A percentile compares a stretch with the other conserved stretches of the same genome.
Evolutionary conservation across 1,140 invertebrate species (phyloP).

Genomic region (Bombyx mori): ASM3026992v2 NC_085127.1:13884501-13885000

Average conservation of each 20-base stretch:
- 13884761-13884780: constrained; percentile 51
- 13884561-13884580: constrained; percentile 42
- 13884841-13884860: constrained; percentile 50
- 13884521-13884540: constrained; percentile 31
- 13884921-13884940: too few relatives aligned
- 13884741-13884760: constrained; percentile 57
- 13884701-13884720: constrained; percentile 37
- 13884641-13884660: constrained; percentile 25
- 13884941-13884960: too few relatives aligned
- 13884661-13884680: constrained; percentile 45
- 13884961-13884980: too few relatives aligned
- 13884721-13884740: constrained; percentile 54
- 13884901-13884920: constrained; percentile 45
- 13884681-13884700: constrained; percentile 50
- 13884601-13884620: constrained; percentile 55
- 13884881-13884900: constrained; percentile 45
- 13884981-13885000: too few relatives aligned
- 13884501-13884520: too few relatives aligned
- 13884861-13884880: constrained; percentile 59
- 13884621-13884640: constrained; percentile 52
- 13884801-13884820: constrained; percentile 42
- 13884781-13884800: constrained; percentile 31
- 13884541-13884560: constrained; percentile 27
- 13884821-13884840: constrained; percentile 54
- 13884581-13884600: constrained; percentile 44